A percentile compares a stretch with the other conserved stretches of the same genome.
Conservation (phyloP, 2,888 invertebrate species). For the Ischnus inquisitorius region DNA sequence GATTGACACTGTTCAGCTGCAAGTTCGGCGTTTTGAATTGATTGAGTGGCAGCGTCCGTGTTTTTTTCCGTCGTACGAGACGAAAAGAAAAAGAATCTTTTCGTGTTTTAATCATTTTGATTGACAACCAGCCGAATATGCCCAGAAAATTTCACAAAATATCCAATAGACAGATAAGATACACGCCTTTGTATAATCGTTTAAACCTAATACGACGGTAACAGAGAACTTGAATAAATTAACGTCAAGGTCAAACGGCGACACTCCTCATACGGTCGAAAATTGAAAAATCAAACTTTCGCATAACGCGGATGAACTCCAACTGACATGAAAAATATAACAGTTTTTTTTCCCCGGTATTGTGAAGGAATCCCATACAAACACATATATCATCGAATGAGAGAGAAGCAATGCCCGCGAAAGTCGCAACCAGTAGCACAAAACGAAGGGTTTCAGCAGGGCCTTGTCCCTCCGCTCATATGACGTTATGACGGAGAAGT, state of each 20-base stretch:
- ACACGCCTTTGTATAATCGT: neutral
- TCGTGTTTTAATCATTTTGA: neutral
- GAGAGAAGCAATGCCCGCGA: neutral
- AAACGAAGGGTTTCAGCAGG: conserved; percentile 30
- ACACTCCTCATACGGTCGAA: neutral
- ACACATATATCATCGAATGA: conserved; percentile 1
- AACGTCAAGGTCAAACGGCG: neutral
- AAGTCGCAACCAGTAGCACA: conserved; percentile 18
- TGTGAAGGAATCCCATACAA: neutral
- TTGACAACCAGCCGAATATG: neutral
- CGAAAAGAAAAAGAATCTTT: neutral
- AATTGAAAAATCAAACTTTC: conserved; percentile 14
- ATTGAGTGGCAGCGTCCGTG: too few relatives aligned
- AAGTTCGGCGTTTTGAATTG: too few relatives aligned
- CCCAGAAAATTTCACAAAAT: neutral
- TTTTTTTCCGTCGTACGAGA: too few relatives aligned
- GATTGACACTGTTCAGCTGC: too few relatives aligned
- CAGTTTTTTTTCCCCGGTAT: neutral
- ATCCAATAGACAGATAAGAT: neutral
- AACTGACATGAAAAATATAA: neutral
- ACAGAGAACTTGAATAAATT: neutral
- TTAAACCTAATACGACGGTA: neutral
- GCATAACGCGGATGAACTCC: neutral
- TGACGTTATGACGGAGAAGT: conserved; percentile 69
- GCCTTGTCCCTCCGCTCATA: conserved; percentile 62